These are phyloP conservation scores for Strix aluco DNA, from an alignment of 2,113 vertebrate species.

Conservation along the genomic window DNA sequence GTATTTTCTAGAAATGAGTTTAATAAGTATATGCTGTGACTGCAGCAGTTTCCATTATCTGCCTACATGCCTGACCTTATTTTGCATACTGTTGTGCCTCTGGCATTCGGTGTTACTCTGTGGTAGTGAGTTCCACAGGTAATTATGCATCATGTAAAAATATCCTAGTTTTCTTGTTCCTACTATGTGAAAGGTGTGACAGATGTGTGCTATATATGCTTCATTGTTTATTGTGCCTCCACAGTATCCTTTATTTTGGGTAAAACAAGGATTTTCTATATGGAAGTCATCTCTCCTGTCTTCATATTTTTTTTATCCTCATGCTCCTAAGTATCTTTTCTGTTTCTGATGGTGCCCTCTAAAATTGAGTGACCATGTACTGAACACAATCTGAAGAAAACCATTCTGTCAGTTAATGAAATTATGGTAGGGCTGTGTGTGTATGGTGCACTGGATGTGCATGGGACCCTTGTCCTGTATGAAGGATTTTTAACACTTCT, in stretches of 20 bases:
- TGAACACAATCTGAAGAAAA: neutral
- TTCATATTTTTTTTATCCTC: neutral
- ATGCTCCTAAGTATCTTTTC: neutral
- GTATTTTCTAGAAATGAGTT: neutral
- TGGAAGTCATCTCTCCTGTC: neutral
- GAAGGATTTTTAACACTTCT: neutral
- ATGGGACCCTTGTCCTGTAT: neutral
- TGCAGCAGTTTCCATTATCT: neutral
- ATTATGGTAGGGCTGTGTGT: neutral
- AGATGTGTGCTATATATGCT: neutral
- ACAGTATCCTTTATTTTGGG: neutral
- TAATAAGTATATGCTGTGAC: neutral
- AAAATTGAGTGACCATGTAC: neutral
- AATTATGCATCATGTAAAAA: neutral
- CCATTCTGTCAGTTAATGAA: neutral
- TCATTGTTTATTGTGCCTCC: neutral
- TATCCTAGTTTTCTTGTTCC: neutral
- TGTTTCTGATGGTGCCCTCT: neutral
- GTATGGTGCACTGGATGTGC: neutral
- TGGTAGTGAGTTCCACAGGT: neutral
- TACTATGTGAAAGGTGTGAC: neutral
- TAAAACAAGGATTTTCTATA: neutral
- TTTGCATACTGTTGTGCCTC: neutral
- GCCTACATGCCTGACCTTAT: neutral
- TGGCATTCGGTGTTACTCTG: neutral